These are phyloP conservation scores for Gulo gulo DNA, from an alignment of 2,113 vertebrate species.

Conservation along the genomic window DNA sequence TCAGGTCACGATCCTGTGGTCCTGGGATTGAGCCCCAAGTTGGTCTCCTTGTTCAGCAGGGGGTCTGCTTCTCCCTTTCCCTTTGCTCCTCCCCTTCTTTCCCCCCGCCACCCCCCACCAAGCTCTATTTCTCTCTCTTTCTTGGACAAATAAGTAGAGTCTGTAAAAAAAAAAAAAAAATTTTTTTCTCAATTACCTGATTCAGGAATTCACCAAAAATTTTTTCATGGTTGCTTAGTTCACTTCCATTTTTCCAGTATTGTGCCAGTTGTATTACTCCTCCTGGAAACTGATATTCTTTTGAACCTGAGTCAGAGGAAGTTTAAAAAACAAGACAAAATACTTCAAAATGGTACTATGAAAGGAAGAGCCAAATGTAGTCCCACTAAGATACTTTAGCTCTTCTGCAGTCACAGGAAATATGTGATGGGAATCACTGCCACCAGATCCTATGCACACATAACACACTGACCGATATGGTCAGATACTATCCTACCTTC, in stretches of 20 bases:
- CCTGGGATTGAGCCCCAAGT: neutral
- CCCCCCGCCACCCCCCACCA: neutral
- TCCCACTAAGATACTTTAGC: too few species aligned
- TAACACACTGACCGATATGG: too few species aligned
- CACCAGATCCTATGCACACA: too few species aligned
- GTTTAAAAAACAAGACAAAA: conserved; percentile 19
- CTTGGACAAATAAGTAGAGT: neutral
- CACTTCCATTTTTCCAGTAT: conserved; percentile 63
- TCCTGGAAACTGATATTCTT: conserved; percentile 77
- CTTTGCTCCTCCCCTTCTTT: neutral
- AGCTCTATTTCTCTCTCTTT: neutral
- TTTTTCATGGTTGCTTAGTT: conserved; percentile 71
- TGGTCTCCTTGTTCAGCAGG: neutral
- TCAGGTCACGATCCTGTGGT: neutral
- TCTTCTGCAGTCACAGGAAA: too few species aligned
- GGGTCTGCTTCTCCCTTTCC: neutral
- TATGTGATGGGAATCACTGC: too few species aligned
- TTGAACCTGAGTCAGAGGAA: conserved; percentile 74
- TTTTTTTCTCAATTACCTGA: conserved; percentile 68
- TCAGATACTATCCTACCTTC: too few species aligned
- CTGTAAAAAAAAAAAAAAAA: neutral
- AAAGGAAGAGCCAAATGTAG: too few species aligned
- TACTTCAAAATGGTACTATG: too few species aligned
- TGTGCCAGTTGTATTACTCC: conserved; percentile 82
- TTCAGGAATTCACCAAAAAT: conserved; percentile 80